These are phyloP conservation scores for Olivierus martensii DNA, from an alignment of 1,140 invertebrate species.

Conservation along the genomic window DNA sequence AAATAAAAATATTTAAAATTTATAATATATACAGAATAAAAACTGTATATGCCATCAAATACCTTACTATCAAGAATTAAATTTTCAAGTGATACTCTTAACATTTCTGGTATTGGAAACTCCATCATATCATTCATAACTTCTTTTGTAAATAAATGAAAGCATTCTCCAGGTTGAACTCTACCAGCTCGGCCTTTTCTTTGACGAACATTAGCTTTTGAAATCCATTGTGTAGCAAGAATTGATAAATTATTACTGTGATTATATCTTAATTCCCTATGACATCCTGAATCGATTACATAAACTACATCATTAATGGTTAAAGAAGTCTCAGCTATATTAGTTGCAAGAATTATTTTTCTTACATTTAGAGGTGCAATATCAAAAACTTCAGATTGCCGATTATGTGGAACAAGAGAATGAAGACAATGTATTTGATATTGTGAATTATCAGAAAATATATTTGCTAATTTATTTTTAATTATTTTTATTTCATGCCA, in stretches of 20 bases:
- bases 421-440: constrained; percentile 43
- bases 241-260: constrained; percentile 57
- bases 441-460: constrained; percentile 24
- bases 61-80: constrained; percentile 43
- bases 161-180: constrained; percentile 68
- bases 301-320: constrained; percentile 87
- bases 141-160: constrained; percentile 54
- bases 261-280: constrained; percentile 64
- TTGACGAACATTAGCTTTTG: constrained; percentile 75
- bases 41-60: too few species aligned
- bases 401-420: constrained; percentile 48
- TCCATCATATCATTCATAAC: constrained; percentile 46
- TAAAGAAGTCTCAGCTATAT: constrained; percentile 93
- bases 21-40: constrained; percentile 7
- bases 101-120: constrained; percentile 49
- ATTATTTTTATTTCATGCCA: constrained; percentile 37
- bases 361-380: constrained; percentile 38
- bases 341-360: constrained; percentile 86
- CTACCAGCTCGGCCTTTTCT: constrained; percentile 72
- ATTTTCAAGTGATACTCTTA: constrained; percentile 61
- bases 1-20: constrained; percentile 32
- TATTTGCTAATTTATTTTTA: constrained; percentile 16
- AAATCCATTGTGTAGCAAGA: constrained; percentile 70
- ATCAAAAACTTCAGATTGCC: constrained; percentile 56
- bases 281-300: constrained; percentile 94